Base-by-base conservation (phyloP, 2,888 invertebrate genomes). In the Trisateles emortualis region DNA sequence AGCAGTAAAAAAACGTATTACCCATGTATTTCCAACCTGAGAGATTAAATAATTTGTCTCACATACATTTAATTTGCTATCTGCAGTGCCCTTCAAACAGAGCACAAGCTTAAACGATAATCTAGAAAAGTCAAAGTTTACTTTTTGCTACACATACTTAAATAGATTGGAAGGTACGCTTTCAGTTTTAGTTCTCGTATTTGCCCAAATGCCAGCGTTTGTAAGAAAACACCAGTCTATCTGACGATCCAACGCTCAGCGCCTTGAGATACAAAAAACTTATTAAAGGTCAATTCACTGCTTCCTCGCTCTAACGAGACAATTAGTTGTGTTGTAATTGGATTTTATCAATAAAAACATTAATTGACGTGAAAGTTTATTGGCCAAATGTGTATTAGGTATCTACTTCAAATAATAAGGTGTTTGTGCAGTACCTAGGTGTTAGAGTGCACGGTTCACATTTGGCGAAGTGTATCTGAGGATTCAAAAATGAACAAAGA, bases 241-340 rank as follows among this genome's bases (percentile, higher is more conserved):
- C 36, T 61, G 51, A 47, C 42, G 26, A 54, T 54, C 68, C 64
- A 76, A 72, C 72, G 60, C 75, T 56, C 47, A 59, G 61, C 72
- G 72, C 79, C 81, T 81, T 80, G 80, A 78, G 63, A 55, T 55
- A 63, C 69, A 78, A 81, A 68, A 84, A 83, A 79, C 68, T 68
- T 59, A 52, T 64, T 69, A 76, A 83, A 84, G 83, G 84, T 84
- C 84, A 80, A 60, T 57, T 60, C 55, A 59, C 64, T 52, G 76
- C 78, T 86, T 86, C 85, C 84, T 84, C 78, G 75, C 72, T 79
- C 75, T 74, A 64, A 68, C 77, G 72, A 68, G 64, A 68, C 78
- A 79, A 78, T 81, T 78, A 79, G 70, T 64, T 61, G 30, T 19
- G 24, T 58, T 58, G 61, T 68, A 68, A 76, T 73, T 73, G 65